Conservation (phyloP, 2,797 vertebrate species). For the Echeneis naucrates region DNA sequence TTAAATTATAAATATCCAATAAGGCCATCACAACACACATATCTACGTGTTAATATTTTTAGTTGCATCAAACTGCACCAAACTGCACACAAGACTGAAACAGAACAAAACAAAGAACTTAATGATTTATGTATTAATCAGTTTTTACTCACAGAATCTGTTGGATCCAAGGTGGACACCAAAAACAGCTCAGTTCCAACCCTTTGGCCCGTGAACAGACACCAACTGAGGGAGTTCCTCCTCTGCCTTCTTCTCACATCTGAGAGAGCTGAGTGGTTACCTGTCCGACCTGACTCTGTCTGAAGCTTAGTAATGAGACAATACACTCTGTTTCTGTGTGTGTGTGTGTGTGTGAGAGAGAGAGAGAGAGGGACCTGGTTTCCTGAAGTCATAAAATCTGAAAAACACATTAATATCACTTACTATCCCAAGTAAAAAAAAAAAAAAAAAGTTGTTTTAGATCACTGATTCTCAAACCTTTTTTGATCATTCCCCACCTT, state of each 20-base stretch:
- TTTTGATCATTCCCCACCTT: no score
- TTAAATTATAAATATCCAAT: neutral
- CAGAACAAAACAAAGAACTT: accelerated
- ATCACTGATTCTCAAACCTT: no score
- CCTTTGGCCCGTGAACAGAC: slow-evolving; percentile 1
- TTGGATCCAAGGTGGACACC: neutral
- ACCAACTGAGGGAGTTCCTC: slow-evolving; percentile 7
- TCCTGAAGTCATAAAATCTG: no score
- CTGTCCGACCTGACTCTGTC: slow-evolving; percentile 24
- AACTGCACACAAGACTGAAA: slow-evolving; percentile 9
- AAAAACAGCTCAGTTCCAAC: neutral
- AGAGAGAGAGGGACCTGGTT: neutral
- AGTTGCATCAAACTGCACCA: neutral
- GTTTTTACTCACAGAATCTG: slow-evolving; percentile 50
- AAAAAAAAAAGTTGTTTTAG: no score
- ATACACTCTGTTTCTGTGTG: neutral
- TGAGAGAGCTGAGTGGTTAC: slow-evolving; percentile 44
- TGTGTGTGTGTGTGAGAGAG: slow-evolving; percentile 11
- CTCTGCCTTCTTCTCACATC: slow-evolving; percentile 19
- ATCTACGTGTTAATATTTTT: neutral
- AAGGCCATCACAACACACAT: neutral
- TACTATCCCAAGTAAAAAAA: no score
- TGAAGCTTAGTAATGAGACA: slow-evolving; percentile 21
- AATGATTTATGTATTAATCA: neutral
- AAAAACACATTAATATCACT: no score